These are phyloP conservation scores for Clytia hemisphaerica DNA, from an alignment of 30 jellyfish, hydroid and myxozoan genomes.

Conservation along the genomic window DNA sequence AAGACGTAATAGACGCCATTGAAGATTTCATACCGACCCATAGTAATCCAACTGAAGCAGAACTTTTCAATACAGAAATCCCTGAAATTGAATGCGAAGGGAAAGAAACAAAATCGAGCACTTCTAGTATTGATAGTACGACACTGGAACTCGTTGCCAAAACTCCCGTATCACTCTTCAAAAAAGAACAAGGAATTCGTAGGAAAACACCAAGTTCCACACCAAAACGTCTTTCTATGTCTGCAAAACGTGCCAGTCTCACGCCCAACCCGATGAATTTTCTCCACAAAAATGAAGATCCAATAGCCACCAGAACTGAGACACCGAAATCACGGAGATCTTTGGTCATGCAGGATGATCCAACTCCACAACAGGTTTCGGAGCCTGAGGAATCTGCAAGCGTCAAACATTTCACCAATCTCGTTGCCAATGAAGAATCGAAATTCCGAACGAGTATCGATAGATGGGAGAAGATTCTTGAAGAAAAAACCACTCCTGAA, in stretches of 20 bases:
- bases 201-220: constrained; percentile 14
- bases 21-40: too few relatives aligned
- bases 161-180: constrained; percentile 23
- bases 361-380: constrained; percentile 20
- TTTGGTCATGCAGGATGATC: background rate
- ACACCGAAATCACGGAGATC: background rate
- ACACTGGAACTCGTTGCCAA: too few relatives aligned
- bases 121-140: too few relatives aligned
- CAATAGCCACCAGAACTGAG: constrained; percentile 28
- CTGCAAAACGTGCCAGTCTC: constrained; percentile 15
- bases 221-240: background rate
- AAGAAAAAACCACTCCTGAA: constrained; percentile 35
- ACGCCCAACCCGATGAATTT: constrained; percentile 42
- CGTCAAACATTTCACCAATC: constrained; percentile 40
- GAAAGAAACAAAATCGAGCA: too few relatives aligned
- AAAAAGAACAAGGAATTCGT: constrained; percentile 3
- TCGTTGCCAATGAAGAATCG: constrained; percentile 40
- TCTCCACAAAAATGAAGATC: constrained; percentile 30
- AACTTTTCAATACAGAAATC: too few relatives aligned
- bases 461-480: constrained; percentile 39
- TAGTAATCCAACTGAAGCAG: too few relatives aligned
- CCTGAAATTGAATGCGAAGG: too few relatives aligned
- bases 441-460: constrained; percentile 15
- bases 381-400: too few relatives aligned
- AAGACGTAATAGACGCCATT: too few relatives aligned